These are phyloP conservation scores for Pseudorhiza aurosa DNA, from an alignment of 30 jellyfish, hydroid and myxozoan species.

Conservation along the genomic window DNA sequence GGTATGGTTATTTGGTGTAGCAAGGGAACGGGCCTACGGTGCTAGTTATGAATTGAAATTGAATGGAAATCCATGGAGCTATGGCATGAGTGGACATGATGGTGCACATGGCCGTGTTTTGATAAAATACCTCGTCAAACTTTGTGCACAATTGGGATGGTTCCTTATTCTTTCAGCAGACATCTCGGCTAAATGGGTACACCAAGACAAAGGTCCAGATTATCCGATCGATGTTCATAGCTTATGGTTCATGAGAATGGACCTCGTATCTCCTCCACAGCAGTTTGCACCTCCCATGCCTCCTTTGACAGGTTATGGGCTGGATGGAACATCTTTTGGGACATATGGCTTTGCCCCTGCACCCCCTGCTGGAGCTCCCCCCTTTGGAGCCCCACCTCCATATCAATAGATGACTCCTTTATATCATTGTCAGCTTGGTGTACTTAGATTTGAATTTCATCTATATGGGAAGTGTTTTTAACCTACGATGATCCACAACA, in stretches of 20 bases:
- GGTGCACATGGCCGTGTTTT: conserved; percentile 83
- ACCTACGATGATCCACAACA: no score
- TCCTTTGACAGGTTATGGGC: conserved; percentile 20
- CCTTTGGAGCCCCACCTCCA: neutral
- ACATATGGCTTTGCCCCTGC: conserved; percentile 13
- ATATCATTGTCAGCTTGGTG: no score
- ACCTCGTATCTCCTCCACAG: conserved; percentile 34
- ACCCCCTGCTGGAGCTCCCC: conserved; percentile 16
- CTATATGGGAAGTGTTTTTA: no score
- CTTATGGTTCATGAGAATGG: conserved; percentile 72
- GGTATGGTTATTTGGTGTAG: conserved; percentile 67
- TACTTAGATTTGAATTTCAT: no score
- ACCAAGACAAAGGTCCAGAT: conserved; percentile 80
- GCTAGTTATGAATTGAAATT: conserved; percentile 50
- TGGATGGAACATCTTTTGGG: conserved; percentile 7
- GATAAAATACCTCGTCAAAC: conserved; percentile 26
- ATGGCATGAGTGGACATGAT: conserved; percentile 59
- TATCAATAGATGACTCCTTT: neutral
- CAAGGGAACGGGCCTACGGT: conserved; percentile 51
- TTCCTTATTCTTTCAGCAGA: conserved; percentile 76
- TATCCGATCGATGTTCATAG: conserved; percentile 92
- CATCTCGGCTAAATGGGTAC: conserved; percentile 78
- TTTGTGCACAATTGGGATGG: conserved; percentile 78
- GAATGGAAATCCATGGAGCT: conserved; percentile 84
- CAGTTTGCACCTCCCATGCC: conserved; percentile 4